A percentile compares a stretch with the other conserved stretches of the same genome.
phyloP scores from a whole-genome alignment of 2,888 invertebrate species.

The Acleris emargana region DNA sequence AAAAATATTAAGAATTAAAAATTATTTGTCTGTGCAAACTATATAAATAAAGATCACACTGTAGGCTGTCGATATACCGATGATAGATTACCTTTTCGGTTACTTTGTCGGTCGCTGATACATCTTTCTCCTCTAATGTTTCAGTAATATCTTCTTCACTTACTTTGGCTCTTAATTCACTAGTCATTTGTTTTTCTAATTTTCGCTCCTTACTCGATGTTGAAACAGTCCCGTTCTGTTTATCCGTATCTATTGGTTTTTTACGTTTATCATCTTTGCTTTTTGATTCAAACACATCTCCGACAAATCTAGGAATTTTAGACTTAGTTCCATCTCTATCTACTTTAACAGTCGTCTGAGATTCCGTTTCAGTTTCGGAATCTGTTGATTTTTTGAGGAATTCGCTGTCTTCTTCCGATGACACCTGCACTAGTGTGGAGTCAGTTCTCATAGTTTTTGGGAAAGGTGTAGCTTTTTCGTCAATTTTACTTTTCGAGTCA shows the following conservation, averaged over 20 bases:
- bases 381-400: slow-evolving; percentile 80
- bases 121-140: slow-evolving; percentile 67
- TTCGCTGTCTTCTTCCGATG: slow-evolving; percentile 81
- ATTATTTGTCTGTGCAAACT: too few species aligned
- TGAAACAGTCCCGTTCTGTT: slow-evolving; percentile 55
- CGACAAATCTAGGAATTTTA: slow-evolving; percentile 53
- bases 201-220: slow-evolving; percentile 52
- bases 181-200: slow-evolving; percentile 62
- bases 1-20: too few species aligned
- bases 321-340: slow-evolving; percentile 63
- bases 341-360: slow-evolving; percentile 75
- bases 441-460: slow-evolving; percentile 77
- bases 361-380: slow-evolving; percentile 82
- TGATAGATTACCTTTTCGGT: slow-evolving; percentile 61
- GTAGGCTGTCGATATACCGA: too few species aligned
- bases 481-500: slow-evolving; percentile 69
- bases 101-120: slow-evolving; percentile 56
- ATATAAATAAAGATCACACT: too few species aligned
- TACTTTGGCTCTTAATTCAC: slow-evolving; percentile 61
- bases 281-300: slow-evolving; percentile 53
- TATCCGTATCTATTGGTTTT: slow-evolving; percentile 52
- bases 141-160: slow-evolving; percentile 70
- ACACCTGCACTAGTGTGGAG: slow-evolving; percentile 79
- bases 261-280: slow-evolving; percentile 53
- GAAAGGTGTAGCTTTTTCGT: slow-evolving; percentile 66